Base-by-base conservation (phyloP, 2,888 invertebrate species). In the Lepeophtheirus nordmannii region DNA sequence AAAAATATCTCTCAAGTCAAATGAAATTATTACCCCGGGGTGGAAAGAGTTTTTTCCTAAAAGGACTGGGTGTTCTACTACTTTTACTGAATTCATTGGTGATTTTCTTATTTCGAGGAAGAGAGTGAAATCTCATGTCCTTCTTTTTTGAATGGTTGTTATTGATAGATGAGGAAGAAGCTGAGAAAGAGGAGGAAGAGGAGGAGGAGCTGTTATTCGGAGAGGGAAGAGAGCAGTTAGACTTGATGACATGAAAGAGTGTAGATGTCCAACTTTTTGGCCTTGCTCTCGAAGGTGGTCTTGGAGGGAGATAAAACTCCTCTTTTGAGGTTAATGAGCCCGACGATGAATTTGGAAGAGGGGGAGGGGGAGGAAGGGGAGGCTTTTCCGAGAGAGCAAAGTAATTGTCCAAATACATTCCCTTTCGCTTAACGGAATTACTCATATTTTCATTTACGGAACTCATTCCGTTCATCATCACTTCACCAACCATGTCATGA, bases 1-100 rank as follows among this genome's bases (percentile, higher is more conserved):
- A 39, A 41, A 12, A 61, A n/a, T 58, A 67, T 58, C 30, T 30
- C 7, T 30, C 2, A 30, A 30, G 7, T 30, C 2, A 30, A 5
- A 30, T 30, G 30, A 30, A 58, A 58, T 58, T 30, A 14, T 14
- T 58, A 58, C 20, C 20, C 20, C 30, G 58, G 9, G 30, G 30
- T 5, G 30, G 30, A 14, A 14, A 46, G 53, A 46, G 53, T 17
- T 46, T 46, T 46, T 30, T 30, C 30, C 57, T 10, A 17, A 65
- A 65, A 1, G 65, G 65, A 65, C 65, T 65, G 1, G 65, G 65
- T n/a, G 65, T 58, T 57, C 65, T 58, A n/a, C 65, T 58, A n/a
- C 12, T 58, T 17, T 58, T 58, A 30, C 8, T 22, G 11, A n/a
- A 23, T n/a, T 39, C 58, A 38, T n/a, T 37, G 10, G n/a, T 12